Evolutionary conservation across 2,113 vertebrate genomes (phyloP).

Genomic region (Alaudala cheleensis): DNA sequence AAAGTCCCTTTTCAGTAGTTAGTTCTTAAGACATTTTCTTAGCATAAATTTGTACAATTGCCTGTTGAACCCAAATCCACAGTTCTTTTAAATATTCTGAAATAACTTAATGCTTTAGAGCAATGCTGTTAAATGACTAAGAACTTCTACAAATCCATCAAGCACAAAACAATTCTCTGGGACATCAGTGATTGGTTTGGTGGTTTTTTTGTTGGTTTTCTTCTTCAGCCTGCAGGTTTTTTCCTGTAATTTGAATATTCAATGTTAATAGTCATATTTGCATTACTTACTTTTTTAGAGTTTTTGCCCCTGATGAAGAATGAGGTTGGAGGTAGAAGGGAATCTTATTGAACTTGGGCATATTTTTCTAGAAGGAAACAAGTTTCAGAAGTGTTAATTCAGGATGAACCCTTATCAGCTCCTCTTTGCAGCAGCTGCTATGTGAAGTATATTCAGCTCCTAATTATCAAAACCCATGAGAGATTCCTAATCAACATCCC

Average conservation of each 20-base stretch:
- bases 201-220: no score
- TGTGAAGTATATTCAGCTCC: neutral
- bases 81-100: neutral
- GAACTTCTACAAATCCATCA: neutral
- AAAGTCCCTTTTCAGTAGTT: neutral
- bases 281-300: constrained; percentile 93
- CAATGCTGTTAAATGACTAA: neutral
- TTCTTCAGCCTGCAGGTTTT: neutral
- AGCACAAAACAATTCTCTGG: neutral
- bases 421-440: neutral
- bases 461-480: constrained; percentile 18
- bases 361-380: constrained; percentile 90
- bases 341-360: constrained; percentile 99
- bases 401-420: neutral
- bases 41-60: neutral
- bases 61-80: neutral
- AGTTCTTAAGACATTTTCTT: neutral
- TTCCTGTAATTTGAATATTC: neutral
- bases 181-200: neutral
- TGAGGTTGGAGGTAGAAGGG: constrained; percentile 99
- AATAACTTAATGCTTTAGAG: neutral
- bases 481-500: constrained; percentile 12
- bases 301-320: constrained; percentile 97
- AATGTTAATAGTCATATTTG: neutral
- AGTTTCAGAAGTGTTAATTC: constrained; percentile 8